These are phyloP conservation scores for Apotomis capreana DNA, from an alignment of 2,888 invertebrate genomes.

Conservation along the genomic window DNA sequence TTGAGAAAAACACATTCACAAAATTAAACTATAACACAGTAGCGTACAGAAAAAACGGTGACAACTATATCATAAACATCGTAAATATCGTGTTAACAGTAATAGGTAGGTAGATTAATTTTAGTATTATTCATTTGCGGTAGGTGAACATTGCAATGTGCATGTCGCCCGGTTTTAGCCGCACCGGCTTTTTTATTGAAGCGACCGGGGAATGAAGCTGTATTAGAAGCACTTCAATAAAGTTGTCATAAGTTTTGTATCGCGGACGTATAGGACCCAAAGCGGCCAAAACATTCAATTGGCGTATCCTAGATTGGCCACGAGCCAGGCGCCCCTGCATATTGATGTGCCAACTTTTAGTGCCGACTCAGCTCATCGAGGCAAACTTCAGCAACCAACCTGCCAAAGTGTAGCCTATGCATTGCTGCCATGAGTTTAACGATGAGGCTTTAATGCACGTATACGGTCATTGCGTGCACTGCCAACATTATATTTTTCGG, in stretches of 20 bases:
- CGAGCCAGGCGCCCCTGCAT: slow-evolving; percentile 69
- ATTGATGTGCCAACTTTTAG: slow-evolving; percentile 77
- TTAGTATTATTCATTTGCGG: too few relatives aligned
- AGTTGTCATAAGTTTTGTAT: slow-evolving; percentile 70
- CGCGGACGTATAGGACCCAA: slow-evolving; percentile 63
- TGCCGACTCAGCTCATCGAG: slow-evolving; percentile 69
- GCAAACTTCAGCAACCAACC: slow-evolving; percentile 64
- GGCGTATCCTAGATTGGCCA: slow-evolving; percentile 75
- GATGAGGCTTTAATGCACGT: slow-evolving; percentile 54
- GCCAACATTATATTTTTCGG: background rate
- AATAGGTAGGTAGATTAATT: too few relatives aligned
- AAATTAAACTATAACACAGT: too few relatives aligned
- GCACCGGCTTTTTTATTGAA: too few relatives aligned
- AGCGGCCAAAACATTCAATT: slow-evolving; percentile 77
- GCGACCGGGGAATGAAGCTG: slow-evolving; percentile 48
- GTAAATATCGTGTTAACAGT: too few relatives aligned
- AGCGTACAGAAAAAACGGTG: too few relatives aligned
- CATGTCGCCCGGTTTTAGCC: too few relatives aligned
- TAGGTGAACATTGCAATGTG: too few relatives aligned
- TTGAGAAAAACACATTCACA: too few relatives aligned
- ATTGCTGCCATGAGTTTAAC: slow-evolving; percentile 65
- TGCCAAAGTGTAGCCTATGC: slow-evolving; percentile 67
- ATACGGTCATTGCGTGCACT: slow-evolving; percentile 42
- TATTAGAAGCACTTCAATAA: slow-evolving; percentile 66
- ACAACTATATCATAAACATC: too few relatives aligned